These are phyloP conservation scores for Pseudochromis fuscus DNA, from an alignment of 2,797 vertebrate genomes.

Conservation along the genomic window DNA sequence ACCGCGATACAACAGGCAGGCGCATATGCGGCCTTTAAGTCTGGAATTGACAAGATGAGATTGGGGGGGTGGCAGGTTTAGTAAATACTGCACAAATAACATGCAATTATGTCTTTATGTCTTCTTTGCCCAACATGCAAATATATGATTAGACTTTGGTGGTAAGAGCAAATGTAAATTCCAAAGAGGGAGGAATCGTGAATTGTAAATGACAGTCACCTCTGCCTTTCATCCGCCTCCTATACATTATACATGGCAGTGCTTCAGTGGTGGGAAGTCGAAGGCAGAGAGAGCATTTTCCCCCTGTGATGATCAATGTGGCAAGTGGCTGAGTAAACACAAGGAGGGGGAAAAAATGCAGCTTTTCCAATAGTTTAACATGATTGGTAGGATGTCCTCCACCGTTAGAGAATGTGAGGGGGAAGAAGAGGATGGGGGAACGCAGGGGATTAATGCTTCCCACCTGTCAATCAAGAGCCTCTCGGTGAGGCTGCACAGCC, in stretches of 20 bases:
- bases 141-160: conserved; percentile 21
- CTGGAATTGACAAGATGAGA: conserved; percentile 7
- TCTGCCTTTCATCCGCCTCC: conserved; percentile 42
- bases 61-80: background rate
- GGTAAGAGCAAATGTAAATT: conserved; percentile 25
- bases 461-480: conserved; percentile 62
- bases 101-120: conserved; percentile 53
- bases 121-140: conserved; percentile 25
- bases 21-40: conserved; percentile 16
- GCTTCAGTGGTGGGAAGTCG: conserved; percentile 23
- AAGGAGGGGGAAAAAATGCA: background rate
- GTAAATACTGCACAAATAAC: conserved; percentile 27
- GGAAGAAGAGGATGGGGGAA: conserved; percentile 25
- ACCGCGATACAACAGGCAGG: conserved; percentile 23
- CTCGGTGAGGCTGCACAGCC: conserved; percentile 39
- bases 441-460: conserved; percentile 48
- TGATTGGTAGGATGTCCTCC: conserved; percentile 52
- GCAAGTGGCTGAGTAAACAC: conserved; percentile 43
- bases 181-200: conserved; percentile 26
- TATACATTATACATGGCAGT: conserved; percentile 41
- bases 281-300: conserved; percentile 11
- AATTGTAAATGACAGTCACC: conserved; percentile 27
- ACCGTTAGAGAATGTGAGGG: background rate
- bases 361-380: conserved; percentile 45
- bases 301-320: conserved; percentile 37